Percentiles rank a stretch among this genome's conserved stretches.
phyloP scores from a whole-genome alignment of 2,113 vertebrate genomes.

The Nestor notabilis region DNA sequence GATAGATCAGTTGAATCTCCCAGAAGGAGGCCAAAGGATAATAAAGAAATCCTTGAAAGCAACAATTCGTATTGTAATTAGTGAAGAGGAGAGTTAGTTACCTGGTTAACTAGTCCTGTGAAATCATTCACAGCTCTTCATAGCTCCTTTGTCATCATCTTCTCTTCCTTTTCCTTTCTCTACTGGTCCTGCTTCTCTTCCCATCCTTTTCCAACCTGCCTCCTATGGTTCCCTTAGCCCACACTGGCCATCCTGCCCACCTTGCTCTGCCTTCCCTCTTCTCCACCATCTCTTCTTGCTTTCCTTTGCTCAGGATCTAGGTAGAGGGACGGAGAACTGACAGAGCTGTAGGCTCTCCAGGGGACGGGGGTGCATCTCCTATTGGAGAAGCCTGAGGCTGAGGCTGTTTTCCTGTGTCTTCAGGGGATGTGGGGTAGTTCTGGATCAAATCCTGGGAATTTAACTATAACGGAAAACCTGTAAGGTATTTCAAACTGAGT shows the following conservation, averaged over 20 bases:
- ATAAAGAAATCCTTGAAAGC: background rate
- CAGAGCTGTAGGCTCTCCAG: background rate
- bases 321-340: background rate
- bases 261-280: background rate
- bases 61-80: background rate
- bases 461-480: background rate
- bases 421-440: background rate
- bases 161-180: background rate
- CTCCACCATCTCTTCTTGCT: background rate
- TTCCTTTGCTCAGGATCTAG: background rate
- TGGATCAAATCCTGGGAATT: background rate
- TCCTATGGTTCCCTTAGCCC: too few relatives aligned
- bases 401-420: background rate
- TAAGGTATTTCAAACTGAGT: background rate
- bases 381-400: background rate
- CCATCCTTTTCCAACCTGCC: background rate
- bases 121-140: background rate
- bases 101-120: background rate
- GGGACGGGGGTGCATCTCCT: background rate
- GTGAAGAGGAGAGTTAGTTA: background rate
- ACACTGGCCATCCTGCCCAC: fast-evolving
- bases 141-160: background rate
- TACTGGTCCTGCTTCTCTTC: background rate
- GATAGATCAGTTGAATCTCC: background rate
- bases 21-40: background rate